Conservation (phyloP, 2,113 vertebrate genomes). For the Dasyornis broadbenti region DNA sequence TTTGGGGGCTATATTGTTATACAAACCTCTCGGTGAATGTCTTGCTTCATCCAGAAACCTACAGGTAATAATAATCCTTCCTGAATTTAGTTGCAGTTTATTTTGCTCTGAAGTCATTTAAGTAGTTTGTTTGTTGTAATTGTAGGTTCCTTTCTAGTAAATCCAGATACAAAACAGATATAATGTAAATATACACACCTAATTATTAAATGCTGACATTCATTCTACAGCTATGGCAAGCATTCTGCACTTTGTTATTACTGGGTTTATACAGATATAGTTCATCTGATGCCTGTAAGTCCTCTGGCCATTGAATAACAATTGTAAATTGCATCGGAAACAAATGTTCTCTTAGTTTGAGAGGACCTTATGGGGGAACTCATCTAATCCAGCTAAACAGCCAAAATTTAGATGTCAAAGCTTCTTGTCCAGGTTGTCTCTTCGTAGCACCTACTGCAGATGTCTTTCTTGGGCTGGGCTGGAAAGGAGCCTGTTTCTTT, state of each 20-base stretch:
- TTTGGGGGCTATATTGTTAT: slow-evolving; percentile 49
- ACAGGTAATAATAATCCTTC: background rate
- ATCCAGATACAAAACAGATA: background rate
- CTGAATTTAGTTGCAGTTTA: background rate
- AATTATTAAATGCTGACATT: background rate
- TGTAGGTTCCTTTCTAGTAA: background rate
- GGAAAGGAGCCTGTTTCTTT: background rate
- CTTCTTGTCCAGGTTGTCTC: background rate
- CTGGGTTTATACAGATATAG: background rate
- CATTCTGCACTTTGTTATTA: background rate
- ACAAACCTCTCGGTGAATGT: background rate
- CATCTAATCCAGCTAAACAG: background rate
- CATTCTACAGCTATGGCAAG: background rate
- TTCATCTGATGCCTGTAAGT: background rate
- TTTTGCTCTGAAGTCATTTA: background rate
- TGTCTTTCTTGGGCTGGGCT: background rate
- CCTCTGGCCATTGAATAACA: background rate
- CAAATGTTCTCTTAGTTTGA: background rate
- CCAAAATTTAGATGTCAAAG: background rate
- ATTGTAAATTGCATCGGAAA: background rate
- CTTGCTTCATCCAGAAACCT: slow-evolving; percentile 27
- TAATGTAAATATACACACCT: background rate
- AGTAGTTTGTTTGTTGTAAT: background rate
- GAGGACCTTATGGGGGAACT: background rate
- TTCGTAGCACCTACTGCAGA: background rate